A percentile compares a stretch with the other conserved stretches of the same genome.
phyloP scores from a whole-genome alignment of 2,797 vertebrate species.

The Crocidura indochinensis region DNA sequence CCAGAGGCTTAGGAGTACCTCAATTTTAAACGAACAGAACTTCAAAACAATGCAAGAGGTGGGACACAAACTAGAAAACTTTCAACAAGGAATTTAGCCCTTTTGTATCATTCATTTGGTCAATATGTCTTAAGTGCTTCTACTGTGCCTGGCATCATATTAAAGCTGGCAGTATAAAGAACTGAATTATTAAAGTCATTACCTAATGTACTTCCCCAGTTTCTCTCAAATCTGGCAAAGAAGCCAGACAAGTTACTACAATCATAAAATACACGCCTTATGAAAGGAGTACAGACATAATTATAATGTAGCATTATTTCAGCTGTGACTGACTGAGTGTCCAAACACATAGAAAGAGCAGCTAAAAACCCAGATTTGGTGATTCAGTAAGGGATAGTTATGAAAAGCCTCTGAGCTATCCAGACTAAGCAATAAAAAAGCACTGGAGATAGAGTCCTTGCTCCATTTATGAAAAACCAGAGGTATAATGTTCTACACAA shows the following conservation, averaged over 20 bases:
- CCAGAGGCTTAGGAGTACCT: neutral
- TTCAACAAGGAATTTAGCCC: neutral
- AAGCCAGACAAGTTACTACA: neutral
- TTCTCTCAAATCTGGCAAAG: neutral
- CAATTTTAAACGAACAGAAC: neutral
- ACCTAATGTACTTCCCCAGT: neutral
- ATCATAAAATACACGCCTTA: neutral
- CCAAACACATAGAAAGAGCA: neutral
- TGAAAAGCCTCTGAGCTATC: neutral
- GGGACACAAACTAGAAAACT: neutral
- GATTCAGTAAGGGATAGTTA: neutral
- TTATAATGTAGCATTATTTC: neutral
- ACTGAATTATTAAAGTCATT: neutral
- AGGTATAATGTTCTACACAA: slow-evolving; percentile 3
- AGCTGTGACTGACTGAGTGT: neutral
- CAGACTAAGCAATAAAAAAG: neutral
- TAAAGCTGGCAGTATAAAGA: neutral
- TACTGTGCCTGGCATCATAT: neutral
- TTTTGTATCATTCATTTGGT: neutral
- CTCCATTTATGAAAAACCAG: neutral
- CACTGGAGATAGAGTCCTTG: neutral
- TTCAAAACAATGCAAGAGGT: neutral
- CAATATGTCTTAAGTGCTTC: neutral
- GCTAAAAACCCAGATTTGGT: neutral
- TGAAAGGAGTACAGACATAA: neutral